These are phyloP conservation scores for Trochalopteron elliotii DNA, from an alignment of 2,113 vertebrate species.

Conservation along the genomic window DNA sequence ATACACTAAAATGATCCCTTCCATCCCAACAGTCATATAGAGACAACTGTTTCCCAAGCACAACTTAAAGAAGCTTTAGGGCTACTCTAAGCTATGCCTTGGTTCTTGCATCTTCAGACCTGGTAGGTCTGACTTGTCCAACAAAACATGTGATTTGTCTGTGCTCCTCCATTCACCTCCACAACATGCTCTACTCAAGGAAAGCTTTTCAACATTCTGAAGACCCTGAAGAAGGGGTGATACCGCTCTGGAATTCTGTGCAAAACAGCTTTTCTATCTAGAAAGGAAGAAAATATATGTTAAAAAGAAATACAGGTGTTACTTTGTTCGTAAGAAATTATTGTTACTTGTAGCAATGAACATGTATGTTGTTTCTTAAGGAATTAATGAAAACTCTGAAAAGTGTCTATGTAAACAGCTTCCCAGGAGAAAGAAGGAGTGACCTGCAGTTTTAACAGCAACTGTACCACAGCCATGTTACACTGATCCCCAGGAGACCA, in stretches of 20 bases:
- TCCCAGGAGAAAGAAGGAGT: not conserved
- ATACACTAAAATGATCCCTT: not conserved
- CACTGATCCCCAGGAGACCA: not conserved
- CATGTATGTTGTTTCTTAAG: not conserved
- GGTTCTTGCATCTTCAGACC: slow-evolving; percentile 19
- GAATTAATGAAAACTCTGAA: not conserved
- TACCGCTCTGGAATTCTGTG: not conserved
- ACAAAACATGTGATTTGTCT: not conserved
- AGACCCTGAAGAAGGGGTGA: not conserved
- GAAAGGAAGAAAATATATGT: not conserved
- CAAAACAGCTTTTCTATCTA: not conserved
- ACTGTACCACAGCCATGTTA: not conserved
- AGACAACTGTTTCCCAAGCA: slow-evolving; percentile 14
- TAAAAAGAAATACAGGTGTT: not conserved
- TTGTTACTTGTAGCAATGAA: not conserved
- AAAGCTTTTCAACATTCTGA: not conserved
- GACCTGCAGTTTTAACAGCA: not conserved
- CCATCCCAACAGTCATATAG: not conserved
- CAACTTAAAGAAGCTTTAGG: slow-evolving; percentile 66
- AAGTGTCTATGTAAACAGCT: not conserved
- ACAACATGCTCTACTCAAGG: not conserved
- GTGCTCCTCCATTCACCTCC: not conserved
- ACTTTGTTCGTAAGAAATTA: not conserved
- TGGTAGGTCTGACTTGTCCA: not conserved
- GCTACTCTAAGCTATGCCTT: slow-evolving; percentile 58